Percentiles rank a stretch among this genome's conserved stretches.
Conservation (phyloP, 1,140 invertebrate genomes). For the Trachymyrmex cornetzi region DNA sequence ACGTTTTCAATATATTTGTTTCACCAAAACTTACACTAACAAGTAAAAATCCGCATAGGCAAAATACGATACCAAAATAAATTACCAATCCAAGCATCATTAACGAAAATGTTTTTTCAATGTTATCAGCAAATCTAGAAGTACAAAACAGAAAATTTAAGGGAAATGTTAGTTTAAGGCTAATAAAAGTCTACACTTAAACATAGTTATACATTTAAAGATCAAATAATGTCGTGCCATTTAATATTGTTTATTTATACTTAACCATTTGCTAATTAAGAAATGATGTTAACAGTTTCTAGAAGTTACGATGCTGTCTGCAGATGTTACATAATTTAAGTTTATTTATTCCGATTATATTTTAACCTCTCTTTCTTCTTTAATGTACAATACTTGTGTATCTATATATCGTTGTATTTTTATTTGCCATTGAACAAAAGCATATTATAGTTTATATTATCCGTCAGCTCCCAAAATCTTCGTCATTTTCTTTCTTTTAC, state of each 20-base stretch:
- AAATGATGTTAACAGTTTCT: background rate
- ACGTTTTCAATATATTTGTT: background rate
- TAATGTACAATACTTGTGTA: too few relatives aligned
- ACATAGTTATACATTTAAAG: background rate
- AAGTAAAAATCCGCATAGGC: conserved; percentile 33
- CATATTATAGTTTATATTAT: too few relatives aligned
- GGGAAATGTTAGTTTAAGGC: background rate
- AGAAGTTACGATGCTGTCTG: background rate
- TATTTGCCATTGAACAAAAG: too few relatives aligned
- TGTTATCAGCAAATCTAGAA: conserved; percentile 18
- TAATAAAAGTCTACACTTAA: background rate
- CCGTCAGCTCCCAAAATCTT: too few relatives aligned
- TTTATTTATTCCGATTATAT: too few relatives aligned
- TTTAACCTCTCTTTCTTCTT: too few relatives aligned
- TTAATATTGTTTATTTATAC: background rate
- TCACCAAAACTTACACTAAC: conserved; percentile 26
- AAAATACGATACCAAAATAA: conserved; percentile 38
- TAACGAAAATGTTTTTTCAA: conserved; percentile 35
- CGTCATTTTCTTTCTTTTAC: too few relatives aligned
- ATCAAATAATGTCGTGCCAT: background rate
- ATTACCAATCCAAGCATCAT: conserved; percentile 36
- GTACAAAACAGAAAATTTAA: background rate
- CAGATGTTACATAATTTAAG: too few relatives aligned
- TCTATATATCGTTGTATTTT: too few relatives aligned
- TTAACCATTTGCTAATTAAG: background rate